Base-by-base conservation (phyloP, 2,888 invertebrate species). In the Cylloceria caligata region DNA sequence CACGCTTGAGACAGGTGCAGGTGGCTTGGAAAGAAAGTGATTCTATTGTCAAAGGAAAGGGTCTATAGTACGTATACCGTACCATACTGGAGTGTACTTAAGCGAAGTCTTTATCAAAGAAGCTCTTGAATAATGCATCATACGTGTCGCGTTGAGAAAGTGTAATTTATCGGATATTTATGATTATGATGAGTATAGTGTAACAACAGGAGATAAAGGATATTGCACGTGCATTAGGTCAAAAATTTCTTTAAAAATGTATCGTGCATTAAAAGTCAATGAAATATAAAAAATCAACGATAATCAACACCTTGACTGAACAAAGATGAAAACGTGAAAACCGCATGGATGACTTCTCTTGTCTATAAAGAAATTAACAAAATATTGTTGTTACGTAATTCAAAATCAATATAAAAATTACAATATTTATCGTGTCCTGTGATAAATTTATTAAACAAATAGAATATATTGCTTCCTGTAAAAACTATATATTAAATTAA, bases 121-220 rank as follows among this genome's bases (percentile, higher is more conserved):
- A 68, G 24, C 39, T 19, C 13, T 45, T 49, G 73, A 73, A 64
- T 64, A 34, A 52, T 73, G 34, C 7, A n/a, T n/a, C 7, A 27
- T 13, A 16, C 21, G 19, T 52, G 34, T 36, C 60, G 19, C n/a
- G n/a, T 34, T 11, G 34, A 45, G 57, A 60, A 34, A 45, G 42
- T 13, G 19, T 47, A 13, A 73, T 36, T 73, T 62, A 64, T 49
- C 24, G 24, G 5, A 64, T 64, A 13, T 52, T 6, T 47, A 27
- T 13, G 64, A 49, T 13, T 24, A 34, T 19, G 34, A 30, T 30
- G n/a, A 16, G 34, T 16, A 19, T 19, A 7, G 3, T 24, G 34
- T 36, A 36, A 42, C 7, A 5, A 62, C n/a, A 52, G 13, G 9
- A 19, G n/a, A 3, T 13, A 36, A 68, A 21, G 36, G n/a, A 21